Evolutionary conservation across 2,113 vertebrate species (phyloP).

Genomic region (Hylia prasina): DNA sequence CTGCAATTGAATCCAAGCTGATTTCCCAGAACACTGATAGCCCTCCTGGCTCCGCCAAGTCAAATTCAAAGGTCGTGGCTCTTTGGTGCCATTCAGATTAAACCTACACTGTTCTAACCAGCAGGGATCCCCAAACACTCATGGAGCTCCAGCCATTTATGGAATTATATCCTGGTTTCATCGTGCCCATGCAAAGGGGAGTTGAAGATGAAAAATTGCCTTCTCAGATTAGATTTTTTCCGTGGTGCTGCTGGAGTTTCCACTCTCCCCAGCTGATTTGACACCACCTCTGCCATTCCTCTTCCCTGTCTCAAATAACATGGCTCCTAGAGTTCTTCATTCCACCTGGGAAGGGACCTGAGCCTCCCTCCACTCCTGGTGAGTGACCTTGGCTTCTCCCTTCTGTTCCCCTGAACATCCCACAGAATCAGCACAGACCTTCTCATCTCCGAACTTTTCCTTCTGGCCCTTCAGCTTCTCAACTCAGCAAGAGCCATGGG

Average conservation of each 20-base stretch:
- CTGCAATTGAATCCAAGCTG: not conserved
- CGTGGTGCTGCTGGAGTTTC: not conserved
- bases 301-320: not conserved
- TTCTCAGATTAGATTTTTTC: not conserved
- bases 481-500: not conserved
- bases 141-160: not conserved
- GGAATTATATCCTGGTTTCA: not conserved
- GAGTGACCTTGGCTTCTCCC: rapidly evolving
- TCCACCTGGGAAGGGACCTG: not conserved
- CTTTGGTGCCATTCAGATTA: not conserved
- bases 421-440: not conserved
- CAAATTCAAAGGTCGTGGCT: constrained; percentile 14
- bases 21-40: constrained; percentile 17
- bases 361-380: not conserved
- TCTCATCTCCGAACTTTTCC: not conserved
- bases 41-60: not conserved
- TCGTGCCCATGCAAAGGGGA: not conserved
- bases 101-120: not conserved
- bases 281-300: not conserved
- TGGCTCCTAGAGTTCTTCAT: rapidly evolving
- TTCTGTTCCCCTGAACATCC: not conserved
- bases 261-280: not conserved
- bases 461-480: not conserved
- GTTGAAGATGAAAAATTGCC: not conserved
- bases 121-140: not conserved